Percentiles rank a stretch among this genome's conserved stretches.
Evolutionary conservation across 2,113 vertebrate genomes (phyloP).

Genomic region (Indicator maculatus): DNA sequence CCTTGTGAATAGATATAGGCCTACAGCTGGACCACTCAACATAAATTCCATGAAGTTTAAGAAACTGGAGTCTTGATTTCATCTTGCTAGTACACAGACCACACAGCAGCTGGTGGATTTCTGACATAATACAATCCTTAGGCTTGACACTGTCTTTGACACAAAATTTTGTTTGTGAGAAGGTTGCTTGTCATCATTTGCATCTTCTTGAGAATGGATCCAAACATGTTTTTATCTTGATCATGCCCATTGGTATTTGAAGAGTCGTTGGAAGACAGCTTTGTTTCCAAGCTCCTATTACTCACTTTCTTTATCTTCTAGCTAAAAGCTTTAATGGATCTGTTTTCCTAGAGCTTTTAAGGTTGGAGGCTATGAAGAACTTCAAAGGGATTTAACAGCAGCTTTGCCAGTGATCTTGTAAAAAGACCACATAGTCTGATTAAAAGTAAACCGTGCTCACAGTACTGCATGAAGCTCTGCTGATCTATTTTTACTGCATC

Average conservation of each 20-base stretch:
- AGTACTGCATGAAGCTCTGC: not conserved
- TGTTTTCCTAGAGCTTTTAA: slow-evolving; percentile 19
- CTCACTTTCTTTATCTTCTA: slow-evolving; percentile 20
- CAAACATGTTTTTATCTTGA: not conserved
- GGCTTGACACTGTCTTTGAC: not conserved
- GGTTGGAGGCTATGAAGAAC: slow-evolving; percentile 26
- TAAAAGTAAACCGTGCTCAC: slow-evolving; percentile 23
- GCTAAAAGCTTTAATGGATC: slow-evolving; percentile 2
- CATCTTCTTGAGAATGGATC: not conserved
- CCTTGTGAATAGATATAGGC: not conserved
- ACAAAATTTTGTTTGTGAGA: not conserved
- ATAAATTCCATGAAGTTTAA: not conserved
- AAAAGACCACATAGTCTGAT: slow-evolving; percentile 42
- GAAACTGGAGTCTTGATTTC: not conserved
- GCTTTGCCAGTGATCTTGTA: slow-evolving; percentile 4
- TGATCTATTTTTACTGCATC: slow-evolving; percentile 58
- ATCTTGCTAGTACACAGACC: not conserved
- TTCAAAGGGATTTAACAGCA: slow-evolving; percentile 41
- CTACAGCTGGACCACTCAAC: not conserved
- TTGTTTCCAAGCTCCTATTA: slow-evolving; percentile 22
- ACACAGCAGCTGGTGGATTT: not conserved
- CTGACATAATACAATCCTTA: not conserved
- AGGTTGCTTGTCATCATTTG: not conserved
- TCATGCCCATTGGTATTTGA: slow-evolving; percentile 3
- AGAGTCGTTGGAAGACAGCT: not conserved